Percentiles rank a stretch among this genome's conserved stretches.
phyloP scores from a whole-genome alignment of 2,888 invertebrate genomes.

The Caenorhabditis becei region DNA sequence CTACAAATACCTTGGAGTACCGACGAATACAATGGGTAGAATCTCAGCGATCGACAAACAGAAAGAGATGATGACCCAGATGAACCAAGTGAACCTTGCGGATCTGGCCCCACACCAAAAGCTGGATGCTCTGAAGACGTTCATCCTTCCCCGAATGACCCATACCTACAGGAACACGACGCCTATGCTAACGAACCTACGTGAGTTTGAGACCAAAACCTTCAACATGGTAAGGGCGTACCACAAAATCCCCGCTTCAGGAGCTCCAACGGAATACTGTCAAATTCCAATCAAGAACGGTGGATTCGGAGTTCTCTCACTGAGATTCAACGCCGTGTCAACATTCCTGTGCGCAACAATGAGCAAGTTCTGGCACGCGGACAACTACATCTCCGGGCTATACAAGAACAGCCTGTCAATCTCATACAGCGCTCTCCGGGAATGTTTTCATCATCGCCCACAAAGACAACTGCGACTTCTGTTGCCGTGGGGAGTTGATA shows the following conservation, averaged over 20 bases:
- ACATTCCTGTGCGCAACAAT: no score
- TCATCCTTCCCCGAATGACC: constrained; percentile 37
- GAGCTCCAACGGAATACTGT: constrained; percentile 13
- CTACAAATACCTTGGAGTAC: constrained; percentile 41
- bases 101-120: constrained; percentile 51
- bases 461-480: background rate
- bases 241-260: constrained; percentile 10
- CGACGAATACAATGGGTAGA: background rate
- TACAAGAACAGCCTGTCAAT: no score
- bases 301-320: constrained; percentile 21
- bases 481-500: no score
- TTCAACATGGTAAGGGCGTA: background rate
- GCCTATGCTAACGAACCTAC: constrained; percentile 1
- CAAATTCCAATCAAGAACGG: constrained; percentile 15
- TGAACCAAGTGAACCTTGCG: background rate
- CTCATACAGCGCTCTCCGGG: no score
- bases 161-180: constrained; percentile 21
- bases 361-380: no score
- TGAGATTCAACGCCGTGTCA: background rate
- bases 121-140: constrained; percentile 39
- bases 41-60: constrained; percentile 7
- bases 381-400: no score
- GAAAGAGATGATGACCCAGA: constrained; percentile 1
- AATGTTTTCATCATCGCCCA: no score
- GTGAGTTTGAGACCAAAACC: background rate